These are phyloP conservation scores for Athene cunicularia DNA, from an alignment of 2,113 vertebrate genomes.

Conservation along the genomic window DNA sequence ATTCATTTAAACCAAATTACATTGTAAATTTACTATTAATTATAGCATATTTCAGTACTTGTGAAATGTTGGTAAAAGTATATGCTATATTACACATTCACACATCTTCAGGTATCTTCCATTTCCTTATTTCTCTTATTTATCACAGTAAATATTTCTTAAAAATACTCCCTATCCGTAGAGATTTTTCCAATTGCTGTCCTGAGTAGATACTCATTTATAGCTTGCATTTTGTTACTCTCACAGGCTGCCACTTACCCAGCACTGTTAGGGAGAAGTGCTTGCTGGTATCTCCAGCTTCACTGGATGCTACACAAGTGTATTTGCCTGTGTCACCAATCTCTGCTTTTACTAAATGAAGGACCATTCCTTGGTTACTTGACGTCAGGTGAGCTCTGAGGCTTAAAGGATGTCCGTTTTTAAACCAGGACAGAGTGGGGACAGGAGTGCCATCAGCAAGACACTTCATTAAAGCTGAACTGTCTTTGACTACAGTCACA, in stretches of 20 bases:
- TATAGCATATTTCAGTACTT: neutral
- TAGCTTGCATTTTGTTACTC: neutral
- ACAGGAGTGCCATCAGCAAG: constrained; percentile 83
- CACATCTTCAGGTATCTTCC: neutral
- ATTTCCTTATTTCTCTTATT: neutral
- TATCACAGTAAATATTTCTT: neutral
- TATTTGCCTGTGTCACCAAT: constrained; percentile 82
- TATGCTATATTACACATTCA: neutral
- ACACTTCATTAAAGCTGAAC: constrained; percentile 78
- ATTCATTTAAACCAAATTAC: neutral
- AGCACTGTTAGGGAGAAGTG: constrained; percentile 88
- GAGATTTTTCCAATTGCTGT: neutral
- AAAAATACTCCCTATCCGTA: neutral
- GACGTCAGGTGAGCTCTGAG: constrained; percentile 55
- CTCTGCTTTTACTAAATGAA: constrained; percentile 78
- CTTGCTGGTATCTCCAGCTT: constrained; percentile 87
- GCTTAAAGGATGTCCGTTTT: constrained; percentile 71
- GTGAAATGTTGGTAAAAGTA: neutral
- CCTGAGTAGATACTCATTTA: neutral
- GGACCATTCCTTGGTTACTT: constrained; percentile 78
- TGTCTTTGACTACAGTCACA: constrained; percentile 83
- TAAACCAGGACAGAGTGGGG: constrained; percentile 89
- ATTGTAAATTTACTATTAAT: neutral
- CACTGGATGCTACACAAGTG: constrained; percentile 86
- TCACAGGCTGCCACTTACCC: constrained; percentile 72